Base-by-base conservation (phyloP, 2,888 invertebrate genomes). In the Synanthedon andrenaeformis region DNA sequence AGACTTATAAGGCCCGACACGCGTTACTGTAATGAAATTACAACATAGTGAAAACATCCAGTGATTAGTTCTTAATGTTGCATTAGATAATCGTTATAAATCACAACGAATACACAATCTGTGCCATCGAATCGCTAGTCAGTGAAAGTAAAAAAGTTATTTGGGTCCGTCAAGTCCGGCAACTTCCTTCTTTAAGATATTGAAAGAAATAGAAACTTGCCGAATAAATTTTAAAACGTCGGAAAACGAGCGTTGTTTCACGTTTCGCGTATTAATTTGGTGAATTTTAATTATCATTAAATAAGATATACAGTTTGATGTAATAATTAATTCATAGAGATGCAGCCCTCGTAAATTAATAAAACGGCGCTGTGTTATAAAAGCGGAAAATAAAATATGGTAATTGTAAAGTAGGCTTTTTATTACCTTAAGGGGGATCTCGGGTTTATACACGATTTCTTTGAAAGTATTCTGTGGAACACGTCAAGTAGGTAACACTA, bases 311-410 rank as follows among this genome's bases (percentile, higher is more conserved):
- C 56, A 55, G 56, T 54, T 59, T 58, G 57, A 53, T 55, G 58
- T 57, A 60, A 62, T 58, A 61, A 58, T 52, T 56, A 59, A 62
- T 62, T 59, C 56, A 59, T 62, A 60, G 61, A 56, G 54, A 53
- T 52, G 54, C 54, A 53, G 54, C 53, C 54, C 52, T 56, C 45
- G 57, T 62, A 63, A 61, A 62, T 65, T 61, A 63, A 45, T 45
- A 45, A 45, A 45, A 45, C 45, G 4, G n/a, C 45, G 45, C 14
- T 45, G 45, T 45, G n/a, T n/a, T 45, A 35, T 35, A 35, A 45
- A 45, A 45, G 45, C 45, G 45, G 45, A 14, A 45, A 45, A 45
- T 45, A 45, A 45, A 45, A 12, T 45, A 45, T 45, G 45, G 45
- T 45, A 45, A 45, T 45, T 45, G 45, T 13, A 45, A 45, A 45